Conservation (phyloP, 2,888 invertebrate genomes). For the Hirtodrosophila confusa region DNA sequence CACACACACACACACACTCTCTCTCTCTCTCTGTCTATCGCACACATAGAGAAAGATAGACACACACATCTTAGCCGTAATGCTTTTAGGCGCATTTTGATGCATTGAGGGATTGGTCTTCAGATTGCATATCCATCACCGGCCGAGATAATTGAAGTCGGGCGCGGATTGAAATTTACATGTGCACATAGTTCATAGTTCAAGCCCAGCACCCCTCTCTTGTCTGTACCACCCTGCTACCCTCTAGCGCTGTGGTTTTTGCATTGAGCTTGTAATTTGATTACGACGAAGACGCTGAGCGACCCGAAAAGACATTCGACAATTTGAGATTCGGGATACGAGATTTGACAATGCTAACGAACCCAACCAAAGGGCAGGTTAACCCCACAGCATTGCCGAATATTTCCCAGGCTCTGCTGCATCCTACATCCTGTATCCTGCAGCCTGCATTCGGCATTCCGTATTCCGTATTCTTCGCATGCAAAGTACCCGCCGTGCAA, state of each 20-base stretch:
- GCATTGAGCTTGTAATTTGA: slow-evolving; percentile 70
- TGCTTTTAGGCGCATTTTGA: slow-evolving; percentile 39
- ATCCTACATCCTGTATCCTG: slow-evolving; percentile 16
- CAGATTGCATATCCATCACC: slow-evolving; percentile 70
- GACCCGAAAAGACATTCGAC: slow-evolving; percentile 46
- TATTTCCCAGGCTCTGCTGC: slow-evolving; percentile 44
- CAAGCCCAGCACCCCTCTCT: slow-evolving; percentile 28
- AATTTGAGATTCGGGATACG: slow-evolving; percentile 7
- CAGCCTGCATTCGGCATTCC: background rate
- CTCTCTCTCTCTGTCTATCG: no score
- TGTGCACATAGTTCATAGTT: slow-evolving; percentile 28
- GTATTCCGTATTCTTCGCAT: slow-evolving; percentile 23
- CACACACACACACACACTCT: slow-evolving; percentile 17
- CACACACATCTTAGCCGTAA: slow-evolving; percentile 38
- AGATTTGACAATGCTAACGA: slow-evolving; percentile 28
- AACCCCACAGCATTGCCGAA: slow-evolving; percentile 13
- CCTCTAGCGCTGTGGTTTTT: slow-evolving; percentile 60
- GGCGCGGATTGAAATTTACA: slow-evolving; percentile 61
- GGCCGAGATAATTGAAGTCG: slow-evolving; percentile 71
- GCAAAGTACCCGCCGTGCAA: slow-evolving; percentile 53
- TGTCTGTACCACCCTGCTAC: slow-evolving; percentile 13
- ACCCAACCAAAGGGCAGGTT: slow-evolving; percentile 41
- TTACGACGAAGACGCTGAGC: slow-evolving; percentile 60
- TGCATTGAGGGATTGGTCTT: slow-evolving; percentile 65
- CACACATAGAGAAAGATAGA: background rate